These are phyloP conservation scores for Tichodroma muraria DNA, from an alignment of 2,113 vertebrate genomes.

Conservation along the genomic window DNA sequence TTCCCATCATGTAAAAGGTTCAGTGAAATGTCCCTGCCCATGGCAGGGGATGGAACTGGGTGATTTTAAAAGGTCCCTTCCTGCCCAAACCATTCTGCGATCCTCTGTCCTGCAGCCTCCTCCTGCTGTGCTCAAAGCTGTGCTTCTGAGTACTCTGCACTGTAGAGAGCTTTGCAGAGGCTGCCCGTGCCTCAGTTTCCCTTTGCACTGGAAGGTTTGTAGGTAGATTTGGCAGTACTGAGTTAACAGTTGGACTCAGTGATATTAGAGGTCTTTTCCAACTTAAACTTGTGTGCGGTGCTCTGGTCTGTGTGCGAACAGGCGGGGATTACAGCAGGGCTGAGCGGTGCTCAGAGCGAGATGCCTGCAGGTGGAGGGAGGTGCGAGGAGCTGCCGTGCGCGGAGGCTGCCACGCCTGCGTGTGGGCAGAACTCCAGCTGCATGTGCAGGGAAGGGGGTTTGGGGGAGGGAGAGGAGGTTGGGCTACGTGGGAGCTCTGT, in stretches of 20 bases:
- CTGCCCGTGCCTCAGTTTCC: neutral
- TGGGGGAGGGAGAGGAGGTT: neutral
- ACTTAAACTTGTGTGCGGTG: fast-evolving
- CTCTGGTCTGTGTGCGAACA: neutral
- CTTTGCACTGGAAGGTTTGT: neutral
- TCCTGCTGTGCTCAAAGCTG: neutral
- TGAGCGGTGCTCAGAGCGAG: neutral
- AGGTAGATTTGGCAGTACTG: neutral
- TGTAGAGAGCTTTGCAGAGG: neutral
- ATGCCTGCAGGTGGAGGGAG: neutral
- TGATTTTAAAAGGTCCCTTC: neutral
- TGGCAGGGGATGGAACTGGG: neutral
- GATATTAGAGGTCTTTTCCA: neutral
- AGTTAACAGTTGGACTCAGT: neutral
- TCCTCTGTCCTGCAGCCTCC: neutral
- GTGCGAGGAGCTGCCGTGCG: neutral
- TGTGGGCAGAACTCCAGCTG: neutral
- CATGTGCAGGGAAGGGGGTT: neutral
- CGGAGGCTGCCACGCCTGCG: neutral
- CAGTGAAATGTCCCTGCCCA: neutral
- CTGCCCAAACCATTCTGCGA: neutral
- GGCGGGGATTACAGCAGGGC: neutral
- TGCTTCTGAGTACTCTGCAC: neutral
- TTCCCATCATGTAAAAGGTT: neutral
- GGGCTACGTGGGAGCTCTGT: neutral